Base-by-base conservation (phyloP, 2,797 vertebrate genomes). In the Stomatorhinus walkeri region DNA sequence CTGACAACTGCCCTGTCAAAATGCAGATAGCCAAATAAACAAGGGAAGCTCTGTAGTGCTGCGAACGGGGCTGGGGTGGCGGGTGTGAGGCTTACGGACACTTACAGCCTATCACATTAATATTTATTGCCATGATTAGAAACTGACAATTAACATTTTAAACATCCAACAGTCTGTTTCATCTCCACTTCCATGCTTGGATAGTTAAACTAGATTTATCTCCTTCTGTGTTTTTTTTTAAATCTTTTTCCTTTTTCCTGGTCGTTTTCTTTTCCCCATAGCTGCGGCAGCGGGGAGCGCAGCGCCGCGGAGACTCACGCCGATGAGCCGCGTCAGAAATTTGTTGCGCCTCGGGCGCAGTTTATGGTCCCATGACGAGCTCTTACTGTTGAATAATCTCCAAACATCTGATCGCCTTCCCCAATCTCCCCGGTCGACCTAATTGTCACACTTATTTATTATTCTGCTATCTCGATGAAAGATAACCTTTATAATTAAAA, bases 121-220 rank as follows among this genome's bases (percentile, higher is more conserved):
- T 92, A 92, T 92, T 91, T 91, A 90, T 90, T 32, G 22, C 51
- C 81, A 88, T 89, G 90, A 91, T 91, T 88, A 91, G 84, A 90
- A 90, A 91, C 81, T 79, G 84, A 89, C 89, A 90, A 91, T 92
- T 91, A 92, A 89, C 79, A 90, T 90, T 91, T 89, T 88, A 88
- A 91, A 90, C 89, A 88, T 90, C 56, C 86, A 52, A 87, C 88
- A 87, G 89, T 89, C 85, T 87, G 88, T 90, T 89, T 88, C 88
- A 90, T 88, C 89, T 76, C 89, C 85, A 52, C 88, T 87, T 91
- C 83, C 88, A 90, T 86, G 89, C 88, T 89, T 90, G 92, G 88
- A 88, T 91, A 87, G 84, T 88, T 89, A 87, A n/a, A 76, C 76
- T 87, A 24, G 84, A 89, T 88, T 89, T 68, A 87, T 84, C 85